Base-by-base conservation (phyloP, 2,888 invertebrate species). In the Pseudococcus jackbeardsleyi region DNA sequence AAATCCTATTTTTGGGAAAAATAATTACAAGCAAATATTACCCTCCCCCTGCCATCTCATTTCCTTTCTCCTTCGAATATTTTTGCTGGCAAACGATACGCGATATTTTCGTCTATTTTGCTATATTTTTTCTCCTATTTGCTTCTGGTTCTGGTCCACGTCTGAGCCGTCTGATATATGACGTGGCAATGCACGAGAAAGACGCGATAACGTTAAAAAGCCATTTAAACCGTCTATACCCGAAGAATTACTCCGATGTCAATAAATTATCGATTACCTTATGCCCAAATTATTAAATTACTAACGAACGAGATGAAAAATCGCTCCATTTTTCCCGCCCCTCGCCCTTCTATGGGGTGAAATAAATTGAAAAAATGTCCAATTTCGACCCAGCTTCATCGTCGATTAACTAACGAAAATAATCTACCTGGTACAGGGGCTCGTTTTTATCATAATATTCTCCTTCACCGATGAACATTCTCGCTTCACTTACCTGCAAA, bases 241-340 rank as follows among this genome's bases (percentile, higher is more conserved):
- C 46, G 19, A 33, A 72, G 17, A 72, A 33, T 33, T 72, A 46
- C 46, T 46, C 42, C 39, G 46, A 46, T 9, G 19, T 19, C 79
- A n/a, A 46, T 82, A 82, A 82, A 82, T 82, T 82, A 82, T 82
- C 79, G 79, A 82, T 82, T 82, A 82, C 26, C 79, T 82, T 82
- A 82, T 82, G 79, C 79, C 79, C 19, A 82, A 82, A 82, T 82
- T 82, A 82, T 82, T 46, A 82, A 33, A 33, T 33, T 33, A 72
- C 22, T 22, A 22, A 33, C 72, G 68, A 8, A 42, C 42, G 42
- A 5, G 42, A 42, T 68, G 26, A 68, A 72, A 72, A 72, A 72
- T 72, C 72, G 33, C 7, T 72, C 64, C 59, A 59, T 64, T 64
- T 64, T 19, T 22, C 64, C 64, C 64, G 12, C 54, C n/a, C n/a